Base-by-base conservation (phyloP, 2,888 invertebrate genomes). In the Erebia epiphron region DNA sequence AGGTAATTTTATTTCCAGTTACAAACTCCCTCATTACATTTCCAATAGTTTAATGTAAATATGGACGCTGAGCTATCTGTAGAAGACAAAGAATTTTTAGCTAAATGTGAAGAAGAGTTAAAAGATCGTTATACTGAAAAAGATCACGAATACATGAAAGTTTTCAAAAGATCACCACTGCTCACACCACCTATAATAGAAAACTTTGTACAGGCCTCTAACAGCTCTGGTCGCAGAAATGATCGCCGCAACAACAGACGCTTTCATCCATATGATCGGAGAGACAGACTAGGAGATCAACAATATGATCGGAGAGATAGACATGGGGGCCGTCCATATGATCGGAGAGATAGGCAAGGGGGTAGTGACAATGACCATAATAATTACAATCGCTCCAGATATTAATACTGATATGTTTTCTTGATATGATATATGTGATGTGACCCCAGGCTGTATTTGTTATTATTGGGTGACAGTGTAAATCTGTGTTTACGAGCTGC, bases 71-170 rank as follows among this genome's bases (percentile, higher is more conserved):
- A 76, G 68, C 81, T 95, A 49, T 94, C 95, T 13, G 89, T 90
- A 21, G 94, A 94, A 77, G 95, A 96, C 75, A 83, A 92, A 67
- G 93, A 94, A 61, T 95, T 96, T 77, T 79, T 96, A 67, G 92
- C 91, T 7, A 91, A 94, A 80, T 95, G 95, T 80, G 95, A 96
- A 79, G 93, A 94, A 72, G 94, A 95, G 80, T 94, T 96, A 64
- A 92, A 94, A 76, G 86, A 94, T 72, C 94, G 96, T 74, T 95
- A 90, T 77, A 95, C 96, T 52, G 94, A 94, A 49, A 91, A 94
- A 9, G 96, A 96, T 86, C 88, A 88, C 61, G 95, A 95, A 67
- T 96, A 95, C 80, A 94, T 94, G 89, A 90, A 87, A 79, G 87
- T 90, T 1, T 88, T 83, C 60, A 90, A 89, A 73, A 84, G n/a